Evolutionary conservation across 2,113 vertebrate genomes (phyloP).

Genomic region (Alectura lathami): DNA sequence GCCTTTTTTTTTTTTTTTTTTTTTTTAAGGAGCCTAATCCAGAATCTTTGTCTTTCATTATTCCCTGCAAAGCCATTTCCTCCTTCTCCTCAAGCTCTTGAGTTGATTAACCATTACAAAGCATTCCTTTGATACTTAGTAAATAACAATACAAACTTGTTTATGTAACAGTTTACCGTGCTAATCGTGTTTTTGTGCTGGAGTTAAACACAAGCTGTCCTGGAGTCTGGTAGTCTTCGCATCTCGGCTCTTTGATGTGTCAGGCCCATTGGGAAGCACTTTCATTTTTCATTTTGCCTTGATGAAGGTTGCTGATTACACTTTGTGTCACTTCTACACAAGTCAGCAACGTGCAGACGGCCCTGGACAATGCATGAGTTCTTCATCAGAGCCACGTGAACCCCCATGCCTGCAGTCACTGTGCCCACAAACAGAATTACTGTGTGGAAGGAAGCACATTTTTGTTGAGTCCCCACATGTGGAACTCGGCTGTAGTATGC

Average conservation of each 20-base stretch:
- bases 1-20: not conserved
- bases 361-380: not conserved
- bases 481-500: not conserved
- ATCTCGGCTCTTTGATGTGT: slow-evolving; percentile 46
- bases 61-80: slow-evolving; percentile 43
- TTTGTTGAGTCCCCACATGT: rapidly evolving
- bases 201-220: not conserved
- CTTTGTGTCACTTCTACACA: not conserved
- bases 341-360: not conserved
- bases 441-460: not conserved
- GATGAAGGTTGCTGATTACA: slow-evolving; percentile 12
- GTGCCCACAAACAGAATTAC: not conserved
- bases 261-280: not conserved
- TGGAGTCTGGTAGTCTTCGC: slow-evolving; percentile 41
- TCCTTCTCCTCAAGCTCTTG: slow-evolving; percentile 17
- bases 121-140: slow-evolving; percentile 49
- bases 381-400: rapidly evolving
- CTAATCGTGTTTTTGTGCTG: slow-evolving; percentile 43
- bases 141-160: slow-evolving; percentile 69
- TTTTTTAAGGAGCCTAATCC: not conserved
- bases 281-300: not conserved
- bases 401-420: too few relatives aligned
- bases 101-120: slow-evolving; percentile 70
- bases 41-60: slow-evolving; percentile 47
- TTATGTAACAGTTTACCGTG: slow-evolving; percentile 51